These are phyloP conservation scores for Dolichoris vasculosae DNA, from an alignment of 1,140 invertebrate genomes.

Conservation along the genomic window DNA sequence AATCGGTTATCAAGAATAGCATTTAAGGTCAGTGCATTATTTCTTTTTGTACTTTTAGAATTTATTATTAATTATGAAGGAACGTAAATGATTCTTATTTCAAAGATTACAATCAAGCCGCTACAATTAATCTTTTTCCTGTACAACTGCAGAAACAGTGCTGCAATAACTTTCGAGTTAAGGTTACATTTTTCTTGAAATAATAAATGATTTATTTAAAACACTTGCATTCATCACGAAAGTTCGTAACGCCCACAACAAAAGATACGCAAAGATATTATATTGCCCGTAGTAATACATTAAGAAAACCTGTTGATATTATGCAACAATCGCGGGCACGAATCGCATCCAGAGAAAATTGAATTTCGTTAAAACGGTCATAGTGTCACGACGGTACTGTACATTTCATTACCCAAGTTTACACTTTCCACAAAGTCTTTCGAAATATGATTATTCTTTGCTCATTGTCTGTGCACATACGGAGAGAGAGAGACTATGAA, in stretches of 20 bases:
- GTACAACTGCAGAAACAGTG: constrained; percentile 38
- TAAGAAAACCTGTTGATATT: constrained; percentile 46
- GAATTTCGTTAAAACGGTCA: constrained; percentile 26
- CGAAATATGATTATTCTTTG: background rate
- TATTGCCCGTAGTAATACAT: constrained; percentile 35
- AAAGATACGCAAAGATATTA: constrained; percentile 39
- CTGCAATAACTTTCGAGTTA: constrained; percentile 24
- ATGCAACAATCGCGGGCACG: constrained; percentile 20
- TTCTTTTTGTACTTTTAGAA: constrained; percentile 10
- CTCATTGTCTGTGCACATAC: too few species aligned
- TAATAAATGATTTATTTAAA: constrained; percentile 51
- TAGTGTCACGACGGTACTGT: background rate
- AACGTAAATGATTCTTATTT: constrained; percentile 47
- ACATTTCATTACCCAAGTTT: background rate
- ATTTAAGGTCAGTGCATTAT: background rate
- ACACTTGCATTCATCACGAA: constrained; percentile 40
- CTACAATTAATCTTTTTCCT: constrained; percentile 39
- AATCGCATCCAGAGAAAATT: constrained; percentile 29
- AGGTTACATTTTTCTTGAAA: constrained; percentile 32
- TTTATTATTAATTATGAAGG: constrained; percentile 31
- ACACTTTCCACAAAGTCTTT: background rate
- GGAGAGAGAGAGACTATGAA: too few species aligned
- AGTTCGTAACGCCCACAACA: constrained; percentile 31
- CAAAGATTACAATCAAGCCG: constrained; percentile 42
- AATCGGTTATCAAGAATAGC: constrained; percentile 15